Conservation (phyloP, 2,797 vertebrate genomes). For the Falco columbarius region DNA sequence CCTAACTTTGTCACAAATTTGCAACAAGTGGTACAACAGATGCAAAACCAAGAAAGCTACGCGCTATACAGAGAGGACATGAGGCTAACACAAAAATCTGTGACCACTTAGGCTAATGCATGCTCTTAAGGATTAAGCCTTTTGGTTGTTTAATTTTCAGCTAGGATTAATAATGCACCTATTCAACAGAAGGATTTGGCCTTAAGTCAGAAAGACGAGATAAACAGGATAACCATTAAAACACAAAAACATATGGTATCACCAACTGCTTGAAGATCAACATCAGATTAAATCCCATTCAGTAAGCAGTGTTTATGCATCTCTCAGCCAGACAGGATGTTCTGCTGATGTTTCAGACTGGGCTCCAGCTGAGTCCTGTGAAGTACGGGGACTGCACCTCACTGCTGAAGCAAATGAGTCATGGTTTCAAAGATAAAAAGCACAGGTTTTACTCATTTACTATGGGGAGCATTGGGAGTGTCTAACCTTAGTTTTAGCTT, state of each 20-base stretch:
- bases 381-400: background rate
- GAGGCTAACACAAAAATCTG: background rate
- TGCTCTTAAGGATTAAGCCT: background rate
- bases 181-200: conserved; percentile 44
- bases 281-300: conserved; percentile 40
- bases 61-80: background rate
- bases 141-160: conserved; percentile 24
- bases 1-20: background rate
- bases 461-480: background rate
- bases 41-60: background rate
- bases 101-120: background rate
- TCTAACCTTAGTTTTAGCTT: background rate
- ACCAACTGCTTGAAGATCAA: conserved; percentile 1
- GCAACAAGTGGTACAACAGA: background rate
- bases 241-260: conserved; percentile 6
- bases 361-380: background rate
- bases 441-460: background rate
- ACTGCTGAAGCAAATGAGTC: background rate
- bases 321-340: conserved; percentile 61
- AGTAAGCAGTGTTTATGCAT: conserved; percentile 43
- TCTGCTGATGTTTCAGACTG: conserved; percentile 40
- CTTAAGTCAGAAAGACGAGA: conserved; percentile 35
- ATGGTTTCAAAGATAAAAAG: background rate
- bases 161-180: conserved; percentile 3
- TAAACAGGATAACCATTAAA: conserved; percentile 66